Percentiles rank a stretch among this genome's conserved stretches.
Conservation (phyloP, 92 coral and sea anemone species). For the Phymanthus crucifer region DNA sequence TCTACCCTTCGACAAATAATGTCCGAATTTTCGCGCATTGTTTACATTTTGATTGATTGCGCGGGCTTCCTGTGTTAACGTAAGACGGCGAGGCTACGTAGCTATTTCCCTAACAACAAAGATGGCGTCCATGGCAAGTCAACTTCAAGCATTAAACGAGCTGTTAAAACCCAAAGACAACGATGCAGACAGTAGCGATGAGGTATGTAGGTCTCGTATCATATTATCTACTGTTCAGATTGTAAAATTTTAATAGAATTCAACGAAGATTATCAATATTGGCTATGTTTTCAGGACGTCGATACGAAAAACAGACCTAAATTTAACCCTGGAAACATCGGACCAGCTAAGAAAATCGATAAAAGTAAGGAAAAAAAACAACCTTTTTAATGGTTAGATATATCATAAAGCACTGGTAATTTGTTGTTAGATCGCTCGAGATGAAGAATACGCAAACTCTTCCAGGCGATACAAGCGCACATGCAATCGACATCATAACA, state of each 20-base stretch:
- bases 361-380: conserved; percentile 4
- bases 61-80: conserved; percentile 11
- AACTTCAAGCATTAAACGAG: conserved; percentile 63
- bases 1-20: too few relatives aligned
- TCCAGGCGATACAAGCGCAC: background rate
- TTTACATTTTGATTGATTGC: background rate
- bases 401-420: background rate
- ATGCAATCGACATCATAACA: background rate
- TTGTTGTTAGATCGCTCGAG: background rate
- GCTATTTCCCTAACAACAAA: conserved; percentile 46
- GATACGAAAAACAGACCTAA: conserved; percentile 23
- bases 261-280: background rate
- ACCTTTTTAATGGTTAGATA: background rate
- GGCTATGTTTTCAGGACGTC: conserved; percentile 31
- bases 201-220: conserved; percentile 39
- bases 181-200: conserved; percentile 58
- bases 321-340: conserved; percentile 79
- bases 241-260: too few relatives aligned
- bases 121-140: conserved; percentile 58
- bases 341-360: conserved; percentile 61
- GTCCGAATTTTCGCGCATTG: too few relatives aligned
- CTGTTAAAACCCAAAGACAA: conserved; percentile 69
- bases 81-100: conserved; percentile 12
- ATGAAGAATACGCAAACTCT: background rate
- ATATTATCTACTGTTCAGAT: background rate